Base-by-base conservation (phyloP, 1,140 invertebrate genomes). In the Scaptodrosophila lebanonensis region DNA sequence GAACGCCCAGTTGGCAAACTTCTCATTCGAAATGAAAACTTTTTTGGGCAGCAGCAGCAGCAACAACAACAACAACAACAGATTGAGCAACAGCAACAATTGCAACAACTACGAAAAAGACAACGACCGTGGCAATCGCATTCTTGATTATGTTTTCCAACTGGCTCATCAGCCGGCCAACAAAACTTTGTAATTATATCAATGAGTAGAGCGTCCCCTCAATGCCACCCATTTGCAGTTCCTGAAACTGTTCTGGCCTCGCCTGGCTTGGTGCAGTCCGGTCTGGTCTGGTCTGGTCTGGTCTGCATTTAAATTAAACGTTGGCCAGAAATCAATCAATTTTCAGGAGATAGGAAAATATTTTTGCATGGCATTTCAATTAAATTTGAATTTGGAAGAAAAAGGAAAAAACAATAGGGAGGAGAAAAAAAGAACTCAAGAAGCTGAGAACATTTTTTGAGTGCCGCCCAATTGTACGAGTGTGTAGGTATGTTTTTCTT, bases 131-230 rank as follows among this genome's bases (percentile, higher is more conserved):
- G 44, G 53, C 47, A 67, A 77, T 67, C 68, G 75, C 73, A 82
- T 79, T 79, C 73, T 79, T 79, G 73, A 79, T 79, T 79, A 73
- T 79, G 73, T 73, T 79, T 79, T 79, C 64, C 67, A 77, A 77
- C 67, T 72, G 63, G 64, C 72, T 79, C 73, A 77, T 77, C 72
- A 77, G 72, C 73, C 72, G 63, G 67, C 72, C 67, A 64, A 68
- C 73, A 65, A 72, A 79, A 72, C 67, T 77, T 77, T 77, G 67
- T 79, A 77, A 77, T 77, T 77, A 77, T 77, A 77, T 79, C 73
- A 77, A 79, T 72, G 72, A 72, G 59, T 60, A 47, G 33, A 27
- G 17, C 48, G 33, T 38, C 22, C 18, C 22, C 22, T 8, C 22
- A 25, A 3, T 25, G 22, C 3, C 22, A 25, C 3, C 22, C 8